Evolutionary conservation across 2,113 vertebrate species (phyloP), one percentile per base, ranked within the genome.

Genomic region (Boulengeromyrus knoepffleri): DNA sequence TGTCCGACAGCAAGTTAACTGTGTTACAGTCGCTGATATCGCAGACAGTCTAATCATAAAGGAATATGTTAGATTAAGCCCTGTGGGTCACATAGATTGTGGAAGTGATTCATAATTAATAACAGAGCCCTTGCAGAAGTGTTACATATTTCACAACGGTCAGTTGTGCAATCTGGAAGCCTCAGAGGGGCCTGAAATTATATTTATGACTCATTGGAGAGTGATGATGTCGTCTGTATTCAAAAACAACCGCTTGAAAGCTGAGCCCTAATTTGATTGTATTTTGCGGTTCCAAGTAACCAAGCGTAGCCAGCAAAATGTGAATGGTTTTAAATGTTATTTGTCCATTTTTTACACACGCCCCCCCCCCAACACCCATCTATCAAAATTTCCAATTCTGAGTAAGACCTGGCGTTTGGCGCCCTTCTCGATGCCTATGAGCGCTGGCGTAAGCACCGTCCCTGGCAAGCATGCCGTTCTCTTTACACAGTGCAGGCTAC

Each of bases 61-160:
- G 88, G 36, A 91, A 91, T 66, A 90, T 91, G 52, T 88, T 91
- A 42, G 89, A 88, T 58, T 5, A 88, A 21, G 77, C 89, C 91
- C 92, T 90, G 0, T 24, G 91, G 87, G 89, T 89, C 88, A 36
- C 58, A 85, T 46, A 89, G 88, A 90, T 92, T 62, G 80, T n/a
- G 85, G 90, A 47, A 58, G 4, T 70, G 39, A 88, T 56, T 90
- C 85, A 53, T 93, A 93, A 94, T 94, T 92, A 93, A 92, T 70
- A 92, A 90, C 91, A 93, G 91, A 58, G 49, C 86, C 91, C 53
- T 53, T 91, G 85, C 89, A 90, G 66, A 52, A 62, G 39, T 80
- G 90, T 93, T 86, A 80, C 74, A 92, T 91, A 90, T 93, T 94
- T 92, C 31, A 52, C 90, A 93, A 91, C 91, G 74, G 49, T 90